Conservation (phyloP, 2,113 vertebrate genomes). For the Triplophysa siluroides region DNA sequence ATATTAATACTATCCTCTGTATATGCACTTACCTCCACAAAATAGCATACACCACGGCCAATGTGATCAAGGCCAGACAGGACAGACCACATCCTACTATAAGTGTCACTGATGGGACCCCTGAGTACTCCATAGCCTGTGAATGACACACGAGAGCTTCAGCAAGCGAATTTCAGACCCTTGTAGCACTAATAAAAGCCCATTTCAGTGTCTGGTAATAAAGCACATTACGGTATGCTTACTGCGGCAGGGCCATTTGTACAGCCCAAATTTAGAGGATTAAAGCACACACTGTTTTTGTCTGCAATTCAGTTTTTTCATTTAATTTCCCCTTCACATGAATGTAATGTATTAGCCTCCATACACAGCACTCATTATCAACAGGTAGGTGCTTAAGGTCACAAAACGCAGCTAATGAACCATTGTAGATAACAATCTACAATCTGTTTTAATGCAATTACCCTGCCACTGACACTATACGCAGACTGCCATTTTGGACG, state of each 20-base stretch:
- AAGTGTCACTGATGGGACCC: conserved; percentile 95
- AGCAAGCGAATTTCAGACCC: conserved; percentile 54
- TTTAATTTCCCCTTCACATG: not conserved
- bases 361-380: conserved; percentile 3
- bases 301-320: not conserved
- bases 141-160: conserved; percentile 64
- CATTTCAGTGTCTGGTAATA: conserved; percentile 34
- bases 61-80: conserved; percentile 93
- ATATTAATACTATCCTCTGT: not conserved
- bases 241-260: conserved; percentile 1
- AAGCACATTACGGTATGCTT: conserved; percentile 22
- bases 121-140: conserved; percentile 98
- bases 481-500: not conserved
- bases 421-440: not conserved
- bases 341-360: conserved; percentile 7
- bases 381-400: not conserved
- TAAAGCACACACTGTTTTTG: conserved; percentile 3
- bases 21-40: conserved; percentile 89
- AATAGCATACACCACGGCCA: conserved; percentile 93
- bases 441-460: not conserved
- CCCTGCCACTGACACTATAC: not conserved
- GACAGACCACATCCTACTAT: conserved; percentile 99
- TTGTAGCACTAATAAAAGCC: conserved; percentile 25
- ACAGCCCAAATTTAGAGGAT: conserved; percentile 21
- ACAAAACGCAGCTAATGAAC: not conserved